Evolutionary conservation across 2,113 vertebrate species (phyloP), one percentile per base, ranked within the genome.

Genomic region (Orycteropus afer): DNA sequence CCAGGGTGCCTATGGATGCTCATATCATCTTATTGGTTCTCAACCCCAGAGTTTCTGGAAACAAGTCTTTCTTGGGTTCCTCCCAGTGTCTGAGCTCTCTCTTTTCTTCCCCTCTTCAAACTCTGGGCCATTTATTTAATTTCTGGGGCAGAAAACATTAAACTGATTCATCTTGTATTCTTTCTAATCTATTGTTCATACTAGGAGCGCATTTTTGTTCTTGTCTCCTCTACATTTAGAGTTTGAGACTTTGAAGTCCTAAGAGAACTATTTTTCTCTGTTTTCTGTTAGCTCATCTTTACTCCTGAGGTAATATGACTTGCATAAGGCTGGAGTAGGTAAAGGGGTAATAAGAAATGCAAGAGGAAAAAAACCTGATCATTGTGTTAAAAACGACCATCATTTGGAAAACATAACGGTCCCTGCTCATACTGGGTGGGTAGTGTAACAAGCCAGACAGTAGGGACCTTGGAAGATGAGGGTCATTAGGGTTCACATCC

Each of bases 401-500:
- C 10, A 45, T 1, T n/a, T 69, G 49, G 57, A 71, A 87, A 91
- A 74, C 57, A 63, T 17, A 67, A 15, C n/a, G 14, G 11, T 1
- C n/a, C 18, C 8, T 61, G n/a, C 78, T 69, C 74, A 78, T 37
- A 29, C 0, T 3, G 1, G 14, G 23, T 71, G 69, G 69, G 69
- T 25, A 22, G 69, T 42, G 20, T 63, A 6, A 45, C 10, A 71
- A 45, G 51, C n/a, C 0, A 5, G 40, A 71, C 37, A 6, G 18
- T 12, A 11, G n/a, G 15, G 40, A 18, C 0, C n/a, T 13, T 2
- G 71, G 18, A 40, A 5, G 0, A 20, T 37, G 29, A 59, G 32
- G 0, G 22, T 71, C 4, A 3, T 4, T 0, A 7, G 27, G 78
- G 17, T 13, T 80, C 49, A 25, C 8, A 34, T 1, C 20, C 0